Evolutionary conservation across 1,140 invertebrate species (phyloP).

Genomic region (Pollicipes pollicipes): DNA sequence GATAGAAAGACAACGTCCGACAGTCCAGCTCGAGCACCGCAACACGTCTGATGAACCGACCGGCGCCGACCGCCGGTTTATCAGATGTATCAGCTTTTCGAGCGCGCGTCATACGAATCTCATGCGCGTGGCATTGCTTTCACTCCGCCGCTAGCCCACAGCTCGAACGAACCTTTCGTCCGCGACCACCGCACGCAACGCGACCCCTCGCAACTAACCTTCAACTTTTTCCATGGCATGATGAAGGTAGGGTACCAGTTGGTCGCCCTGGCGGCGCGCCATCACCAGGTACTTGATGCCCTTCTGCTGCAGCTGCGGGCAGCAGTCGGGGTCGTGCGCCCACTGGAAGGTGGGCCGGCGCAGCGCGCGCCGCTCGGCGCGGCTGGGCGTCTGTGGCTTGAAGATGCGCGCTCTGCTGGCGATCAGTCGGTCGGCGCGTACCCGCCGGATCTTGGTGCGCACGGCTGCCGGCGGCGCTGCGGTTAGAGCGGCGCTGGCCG

Average conservation of each 20-base stretch:
- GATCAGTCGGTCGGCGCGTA: conserved; percentile 24
- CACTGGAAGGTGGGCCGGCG: conserved; percentile 25
- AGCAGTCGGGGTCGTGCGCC: conserved; percentile 28
- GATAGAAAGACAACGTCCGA: too few species aligned
- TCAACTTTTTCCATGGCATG: conserved; percentile 30
- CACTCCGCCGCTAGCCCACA: too few species aligned
- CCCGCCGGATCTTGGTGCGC: conserved; percentile 25
- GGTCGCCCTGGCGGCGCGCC: conserved; percentile 28
- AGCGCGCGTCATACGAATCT: too few species aligned
- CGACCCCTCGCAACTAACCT: too few species aligned
- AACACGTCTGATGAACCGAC: too few species aligned
- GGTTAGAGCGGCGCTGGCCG: too few species aligned
- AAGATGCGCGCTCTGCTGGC: conserved; percentile 29
- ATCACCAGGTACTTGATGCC: conserved; percentile 30
- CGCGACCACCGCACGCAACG: too few species aligned
- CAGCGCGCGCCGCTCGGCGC: conserved; percentile 23
- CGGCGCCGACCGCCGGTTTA: too few species aligned
- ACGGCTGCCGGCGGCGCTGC: conserved; percentile 24
- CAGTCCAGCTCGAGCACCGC: too few species aligned
- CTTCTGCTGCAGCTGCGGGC: conserved; percentile 21
- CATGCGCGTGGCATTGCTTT: too few species aligned
- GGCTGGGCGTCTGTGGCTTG: conserved; percentile 24
- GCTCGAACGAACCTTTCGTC: too few species aligned
- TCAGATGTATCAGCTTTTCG: too few species aligned
- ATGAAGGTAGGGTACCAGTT: conserved; percentile 31